phyloP scores from a whole-genome alignment of 2,113 vertebrate species.

The Turnix velox region DNA sequence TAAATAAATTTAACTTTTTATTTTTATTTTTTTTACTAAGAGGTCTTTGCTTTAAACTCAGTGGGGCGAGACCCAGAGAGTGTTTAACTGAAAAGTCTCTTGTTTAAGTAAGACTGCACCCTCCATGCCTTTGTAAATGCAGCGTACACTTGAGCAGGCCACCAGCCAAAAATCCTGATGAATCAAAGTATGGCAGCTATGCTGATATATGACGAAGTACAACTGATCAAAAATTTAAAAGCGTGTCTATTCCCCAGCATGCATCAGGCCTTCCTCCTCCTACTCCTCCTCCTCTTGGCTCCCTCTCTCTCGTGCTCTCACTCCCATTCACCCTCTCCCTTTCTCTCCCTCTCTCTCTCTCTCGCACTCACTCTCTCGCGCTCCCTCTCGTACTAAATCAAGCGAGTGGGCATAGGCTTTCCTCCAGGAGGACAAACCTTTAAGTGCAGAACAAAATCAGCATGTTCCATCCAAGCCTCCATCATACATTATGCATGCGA shows the following conservation, averaged over 20 bases:
- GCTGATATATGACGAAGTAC: slow-evolving; percentile 77
- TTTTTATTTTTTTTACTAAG: slow-evolving; percentile 73
- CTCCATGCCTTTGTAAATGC: slow-evolving; percentile 79
- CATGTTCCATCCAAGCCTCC: slow-evolving; percentile 82
- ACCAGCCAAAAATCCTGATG: slow-evolving; percentile 76
- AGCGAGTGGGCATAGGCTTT: slow-evolving; percentile 75
- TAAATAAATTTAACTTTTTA: slow-evolving; percentile 86
- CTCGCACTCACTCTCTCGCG: slow-evolving; percentile 17
- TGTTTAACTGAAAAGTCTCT: slow-evolving; percentile 76
- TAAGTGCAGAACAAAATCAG: slow-evolving; percentile 80
- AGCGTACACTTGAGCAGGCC: slow-evolving; percentile 76
- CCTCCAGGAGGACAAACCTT: slow-evolving; percentile 77
- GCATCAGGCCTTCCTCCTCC: slow-evolving; percentile 76
- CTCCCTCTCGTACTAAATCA: slow-evolving; percentile 69
- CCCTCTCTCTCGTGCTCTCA: slow-evolving; percentile 22
- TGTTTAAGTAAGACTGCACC: slow-evolving; percentile 75
- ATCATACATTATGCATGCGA: slow-evolving; percentile 84
- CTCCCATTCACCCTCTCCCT: slow-evolving; percentile 39
- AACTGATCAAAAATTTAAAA: slow-evolving; percentile 80
- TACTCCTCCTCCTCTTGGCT: slow-evolving; percentile 48
- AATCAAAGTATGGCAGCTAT: slow-evolving; percentile 76
- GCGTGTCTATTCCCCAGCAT: slow-evolving; percentile 82
- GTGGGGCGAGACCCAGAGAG: slow-evolving; percentile 72
- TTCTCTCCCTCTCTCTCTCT: not conserved
- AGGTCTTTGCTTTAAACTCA: slow-evolving; percentile 83